Evolutionary conservation across 2,888 invertebrate genomes (phyloP).

Genomic region (Protonemura montana): DNA sequence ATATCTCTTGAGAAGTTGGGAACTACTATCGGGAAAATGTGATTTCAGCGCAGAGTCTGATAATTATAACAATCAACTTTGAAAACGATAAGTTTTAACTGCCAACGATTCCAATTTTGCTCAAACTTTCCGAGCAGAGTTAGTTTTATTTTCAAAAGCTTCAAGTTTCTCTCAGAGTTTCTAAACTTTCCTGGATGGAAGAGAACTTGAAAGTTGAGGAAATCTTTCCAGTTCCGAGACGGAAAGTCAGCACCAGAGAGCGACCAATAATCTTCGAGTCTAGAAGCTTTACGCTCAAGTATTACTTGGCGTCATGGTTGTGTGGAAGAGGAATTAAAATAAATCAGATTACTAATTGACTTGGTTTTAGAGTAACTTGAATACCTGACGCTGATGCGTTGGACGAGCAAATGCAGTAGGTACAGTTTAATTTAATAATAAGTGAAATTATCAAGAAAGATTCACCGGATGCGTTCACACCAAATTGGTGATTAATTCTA

Average conservation of each 20-base stretch:
- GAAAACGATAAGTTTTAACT: slow-evolving; percentile 47
- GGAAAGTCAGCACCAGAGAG: not conserved
- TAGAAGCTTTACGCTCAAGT: too few relatives aligned
- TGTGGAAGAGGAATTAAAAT: too few relatives aligned
- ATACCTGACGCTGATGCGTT: too few relatives aligned
- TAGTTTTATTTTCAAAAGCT: not conserved
- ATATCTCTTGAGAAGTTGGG: not conserved
- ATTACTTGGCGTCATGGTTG: too few relatives aligned
- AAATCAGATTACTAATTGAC: too few relatives aligned
- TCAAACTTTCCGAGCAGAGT: slow-evolving; percentile 19
- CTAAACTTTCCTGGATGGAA: not conserved
- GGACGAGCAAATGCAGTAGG: too few relatives aligned
- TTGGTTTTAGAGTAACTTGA: too few relatives aligned
- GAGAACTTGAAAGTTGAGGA: not conserved
- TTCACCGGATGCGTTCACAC: too few relatives aligned
- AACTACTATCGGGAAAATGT: not conserved
- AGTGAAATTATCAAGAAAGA: too few relatives aligned
- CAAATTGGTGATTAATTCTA: too few relatives aligned
- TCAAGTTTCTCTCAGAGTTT: not conserved
- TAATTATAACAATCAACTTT: slow-evolving; percentile 43
- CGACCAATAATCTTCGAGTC: too few relatives aligned
- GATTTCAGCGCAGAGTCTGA: not conserved
- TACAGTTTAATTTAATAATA: too few relatives aligned
- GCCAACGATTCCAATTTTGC: slow-evolving; percentile 42
- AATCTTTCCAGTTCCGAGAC: not conserved